A percentile compares a stretch with the other conserved stretches of the same genome.
phyloP scores from a whole-genome alignment of 2,113 vertebrate species.

The Crotalus tigris region DNA sequence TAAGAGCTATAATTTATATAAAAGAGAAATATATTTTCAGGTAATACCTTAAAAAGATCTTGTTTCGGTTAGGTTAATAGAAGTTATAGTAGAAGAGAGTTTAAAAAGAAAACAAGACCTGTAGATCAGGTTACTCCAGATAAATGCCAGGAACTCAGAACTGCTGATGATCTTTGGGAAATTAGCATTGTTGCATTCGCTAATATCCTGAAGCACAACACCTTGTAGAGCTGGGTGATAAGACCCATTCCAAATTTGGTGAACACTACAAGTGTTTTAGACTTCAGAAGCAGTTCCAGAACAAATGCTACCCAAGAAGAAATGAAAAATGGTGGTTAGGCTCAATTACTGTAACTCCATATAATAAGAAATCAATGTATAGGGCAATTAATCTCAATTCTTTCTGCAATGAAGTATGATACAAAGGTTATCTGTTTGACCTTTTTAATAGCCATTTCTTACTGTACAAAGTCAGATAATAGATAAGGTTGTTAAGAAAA shows the following conservation, averaged over 20 bases:
- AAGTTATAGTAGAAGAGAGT: background rate
- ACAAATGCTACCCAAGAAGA: background rate
- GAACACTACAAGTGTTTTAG: background rate
- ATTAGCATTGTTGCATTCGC: background rate
- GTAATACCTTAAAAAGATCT: background rate
- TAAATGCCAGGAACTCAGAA: background rate
- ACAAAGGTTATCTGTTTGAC: background rate
- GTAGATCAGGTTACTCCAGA: conserved; percentile 3
- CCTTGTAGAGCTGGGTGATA: background rate
- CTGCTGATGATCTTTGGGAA: background rate
- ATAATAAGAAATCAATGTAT: background rate
- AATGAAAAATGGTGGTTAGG: background rate
- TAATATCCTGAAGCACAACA: background rate
- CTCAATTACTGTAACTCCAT: background rate
- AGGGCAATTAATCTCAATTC: background rate
- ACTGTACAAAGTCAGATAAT: background rate
- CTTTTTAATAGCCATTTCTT: background rate
- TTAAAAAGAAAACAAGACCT: background rate
- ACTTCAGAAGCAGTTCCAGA: background rate
- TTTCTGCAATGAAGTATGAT: background rate
- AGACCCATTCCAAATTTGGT: background rate
- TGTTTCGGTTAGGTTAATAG: background rate
- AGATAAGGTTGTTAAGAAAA: background rate
- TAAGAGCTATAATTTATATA: background rate
- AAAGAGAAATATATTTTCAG: background rate